Evolutionary conservation across 2,797 vertebrate species (phyloP), one percentile per base, ranked within the genome.

Genomic region (Syndactyla subalaris): DNA sequence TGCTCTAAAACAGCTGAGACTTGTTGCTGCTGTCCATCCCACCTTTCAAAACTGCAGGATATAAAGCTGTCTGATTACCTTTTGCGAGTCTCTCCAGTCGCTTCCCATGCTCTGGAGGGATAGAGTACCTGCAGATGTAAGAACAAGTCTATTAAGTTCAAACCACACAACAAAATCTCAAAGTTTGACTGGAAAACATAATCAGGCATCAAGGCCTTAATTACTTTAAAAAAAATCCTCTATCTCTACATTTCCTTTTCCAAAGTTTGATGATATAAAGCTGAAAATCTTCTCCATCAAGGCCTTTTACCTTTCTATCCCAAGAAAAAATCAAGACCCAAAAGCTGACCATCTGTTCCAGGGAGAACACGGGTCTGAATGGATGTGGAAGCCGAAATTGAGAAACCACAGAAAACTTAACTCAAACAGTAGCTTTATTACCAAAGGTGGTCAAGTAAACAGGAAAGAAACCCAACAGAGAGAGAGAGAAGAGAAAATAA

Each of bases 61-160:
- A 57, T 10, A 6, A 89, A 89, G 82, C 7, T 24, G 12, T 14
- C 15, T 3, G 6, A n/a, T 88, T 98, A 99, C 99, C 99, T 98
- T 99, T 99, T 70, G 99, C 99, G 11, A 99, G 98, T 49, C 99
- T 98, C 83, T 99, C 99, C 95, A 99, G 90, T 29, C 99, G 97
- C 88, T 99, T 99, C 70, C 99, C 99, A 2, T 99, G 99, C 89
- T 99, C 99, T 36, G 99, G 99, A 41, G 99, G 99, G 27, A 99
- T 98, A 2, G 98, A 98, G 49, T 99, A 99, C 99, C 99, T 99
- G 95, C 18, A 97, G 84, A 18, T 51, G 32, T 55, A 70, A 79
- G 19, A 93, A 92, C 4, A 85, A 57, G 15, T 15, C 39, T 57
- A 39, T 36, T 48, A 65, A 82, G 48, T 23, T 36, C 46, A 85